phyloP scores from a whole-genome alignment of 2,797 vertebrate species.

The Cottoperca gobio region DNA sequence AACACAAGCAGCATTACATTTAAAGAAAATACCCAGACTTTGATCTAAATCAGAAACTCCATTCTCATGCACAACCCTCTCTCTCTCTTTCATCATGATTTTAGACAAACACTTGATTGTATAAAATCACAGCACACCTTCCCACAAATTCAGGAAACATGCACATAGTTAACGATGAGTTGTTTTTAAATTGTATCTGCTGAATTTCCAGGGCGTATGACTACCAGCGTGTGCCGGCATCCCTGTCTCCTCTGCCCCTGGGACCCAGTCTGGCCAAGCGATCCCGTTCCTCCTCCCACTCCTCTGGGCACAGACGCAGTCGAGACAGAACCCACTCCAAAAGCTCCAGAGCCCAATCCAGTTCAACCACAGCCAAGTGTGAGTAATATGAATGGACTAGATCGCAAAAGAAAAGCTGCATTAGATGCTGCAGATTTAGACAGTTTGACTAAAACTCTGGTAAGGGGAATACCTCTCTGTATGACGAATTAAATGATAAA shows the following conservation, averaged over 20 bases:
- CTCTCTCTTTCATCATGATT: not conserved
- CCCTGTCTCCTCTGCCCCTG: constrained; percentile 76
- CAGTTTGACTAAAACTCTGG: not conserved
- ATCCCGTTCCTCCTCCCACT: constrained; percentile 80
- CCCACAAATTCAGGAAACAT: not conserved
- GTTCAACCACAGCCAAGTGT: constrained; percentile 82
- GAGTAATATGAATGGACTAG: constrained; percentile 52
- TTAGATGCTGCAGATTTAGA: constrained; percentile 4
- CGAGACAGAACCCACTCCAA: constrained; percentile 84
- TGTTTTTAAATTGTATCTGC: constrained; percentile 18
- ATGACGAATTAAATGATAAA: not conserved
- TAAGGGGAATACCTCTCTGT: not conserved
- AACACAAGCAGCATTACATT: not conserved
- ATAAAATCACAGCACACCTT: not conserved
- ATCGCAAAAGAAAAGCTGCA: not conserved
- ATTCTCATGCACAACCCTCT: not conserved
- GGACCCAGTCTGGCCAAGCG: constrained; percentile 82
- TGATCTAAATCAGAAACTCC: not conserved
- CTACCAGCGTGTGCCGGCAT: constrained; percentile 85
- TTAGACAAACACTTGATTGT: not conserved
- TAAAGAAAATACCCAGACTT: not conserved
- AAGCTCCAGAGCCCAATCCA: constrained; percentile 82
- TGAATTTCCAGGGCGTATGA: constrained; percentile 80
- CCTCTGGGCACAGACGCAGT: constrained; percentile 81
- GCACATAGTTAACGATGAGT: not conserved